Percentiles rank a stretch among this genome's conserved stretches.
Evolutionary conservation across 2,113 vertebrate genomes (phyloP).

Genomic region (Platycercus adscitus): DNA sequence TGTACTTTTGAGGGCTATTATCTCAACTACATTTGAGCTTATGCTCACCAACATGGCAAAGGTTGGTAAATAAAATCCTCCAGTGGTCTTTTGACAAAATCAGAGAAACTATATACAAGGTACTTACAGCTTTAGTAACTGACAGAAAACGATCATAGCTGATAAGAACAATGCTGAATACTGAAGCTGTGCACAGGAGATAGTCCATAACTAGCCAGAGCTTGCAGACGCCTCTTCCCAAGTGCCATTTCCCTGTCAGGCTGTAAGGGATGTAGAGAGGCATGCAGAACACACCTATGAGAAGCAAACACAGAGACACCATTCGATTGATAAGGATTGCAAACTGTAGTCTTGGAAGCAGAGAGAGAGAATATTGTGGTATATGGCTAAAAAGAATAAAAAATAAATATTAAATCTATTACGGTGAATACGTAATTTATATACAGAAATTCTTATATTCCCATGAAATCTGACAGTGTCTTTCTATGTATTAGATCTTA

Average conservation of each 20-base stretch:
- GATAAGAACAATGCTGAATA: slow-evolving; percentile 90
- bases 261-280: slow-evolving; percentile 88
- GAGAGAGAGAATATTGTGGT: background rate
- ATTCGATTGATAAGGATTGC: background rate
- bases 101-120: background rate
- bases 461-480: background rate
- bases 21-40: background rate
- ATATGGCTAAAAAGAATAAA: background rate
- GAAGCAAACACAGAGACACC: background rate
- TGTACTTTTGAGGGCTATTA: background rate
- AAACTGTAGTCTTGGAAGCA: background rate
- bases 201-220: slow-evolving; percentile 89
- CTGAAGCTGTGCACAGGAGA: slow-evolving; percentile 86
- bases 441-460: background rate
- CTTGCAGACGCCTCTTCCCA: slow-evolving; percentile 79
- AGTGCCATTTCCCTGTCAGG: slow-evolving; percentile 76
- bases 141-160: slow-evolving; percentile 90
- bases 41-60: background rate
- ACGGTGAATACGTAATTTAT: background rate
- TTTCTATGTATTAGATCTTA: background rate
- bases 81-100: background rate
- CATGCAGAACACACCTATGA: slow-evolving; percentile 84
- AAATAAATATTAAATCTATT: background rate
- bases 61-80: background rate
- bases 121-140: slow-evolving; percentile 90